A percentile compares a stretch with the other conserved stretches of the same genome.
Evolutionary conservation across 2,113 vertebrate species (phyloP).

Genomic region (rat (Rattus norvegicus)): DNA sequence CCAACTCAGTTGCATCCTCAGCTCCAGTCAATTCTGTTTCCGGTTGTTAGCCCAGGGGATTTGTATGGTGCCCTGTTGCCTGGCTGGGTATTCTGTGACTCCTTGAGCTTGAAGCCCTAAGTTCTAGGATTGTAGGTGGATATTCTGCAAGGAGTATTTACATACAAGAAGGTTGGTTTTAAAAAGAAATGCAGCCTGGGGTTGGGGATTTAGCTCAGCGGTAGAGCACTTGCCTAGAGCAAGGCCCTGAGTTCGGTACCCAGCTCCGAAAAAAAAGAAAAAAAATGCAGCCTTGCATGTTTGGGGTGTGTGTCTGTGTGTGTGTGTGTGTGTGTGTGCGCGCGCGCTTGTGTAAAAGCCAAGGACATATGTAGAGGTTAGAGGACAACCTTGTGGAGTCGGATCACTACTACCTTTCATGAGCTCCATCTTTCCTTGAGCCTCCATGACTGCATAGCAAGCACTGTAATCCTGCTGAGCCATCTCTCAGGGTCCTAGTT

Average conservation of each 20-base stretch:
- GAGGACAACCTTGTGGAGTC: not conserved
- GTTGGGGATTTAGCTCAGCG: no score
- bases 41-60: not conserved
- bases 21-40: not conserved
- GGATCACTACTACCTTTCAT: not conserved
- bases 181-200: not conserved
- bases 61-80: not conserved
- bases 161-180: not conserved
- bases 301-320: not conserved
- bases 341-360: not conserved
- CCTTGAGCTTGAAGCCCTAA: not conserved
- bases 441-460: not conserved
- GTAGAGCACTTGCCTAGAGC: no score
- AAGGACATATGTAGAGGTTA: not conserved
- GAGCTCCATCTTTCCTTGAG: not conserved
- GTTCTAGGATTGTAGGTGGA: conserved; percentile 6
- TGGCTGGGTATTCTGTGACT: not conserved
- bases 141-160: not conserved
- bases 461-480: not conserved
- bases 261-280: no score
- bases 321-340: not conserved
- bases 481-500: not conserved
- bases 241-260: no score
- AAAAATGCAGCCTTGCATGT: not conserved
- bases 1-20: not conserved